phyloP scores from a whole-genome alignment of 2,888 invertebrate species.

The Caprella mutica region DNA sequence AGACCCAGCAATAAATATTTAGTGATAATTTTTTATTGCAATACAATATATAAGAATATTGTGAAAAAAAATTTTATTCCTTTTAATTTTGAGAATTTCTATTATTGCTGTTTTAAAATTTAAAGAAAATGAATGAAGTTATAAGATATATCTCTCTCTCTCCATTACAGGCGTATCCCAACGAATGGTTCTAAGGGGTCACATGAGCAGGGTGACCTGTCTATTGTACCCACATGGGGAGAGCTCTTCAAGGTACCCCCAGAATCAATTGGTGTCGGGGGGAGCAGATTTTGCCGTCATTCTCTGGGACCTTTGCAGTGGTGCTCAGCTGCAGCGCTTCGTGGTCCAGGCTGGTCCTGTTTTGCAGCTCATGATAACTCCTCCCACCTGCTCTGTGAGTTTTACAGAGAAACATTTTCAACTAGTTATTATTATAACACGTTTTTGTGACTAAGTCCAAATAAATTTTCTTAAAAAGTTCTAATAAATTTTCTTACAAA shows the following conservation, averaged over 20 bases:
- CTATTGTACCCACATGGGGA: conserved; percentile 88
- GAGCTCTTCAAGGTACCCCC: conserved; percentile 60
- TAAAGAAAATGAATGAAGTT: not conserved
- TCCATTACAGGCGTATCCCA: conserved; percentile 65
- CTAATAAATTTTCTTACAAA: too few species aligned
- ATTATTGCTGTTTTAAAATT: too few species aligned
- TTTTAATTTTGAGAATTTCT: too few species aligned
- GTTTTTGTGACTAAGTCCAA: too few species aligned
- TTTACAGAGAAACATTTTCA: too few species aligned
- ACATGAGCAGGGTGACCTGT: conserved; percentile 87
- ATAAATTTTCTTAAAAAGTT: too few species aligned
- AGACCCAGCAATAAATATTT: too few species aligned
- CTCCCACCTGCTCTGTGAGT: conserved; percentile 52
- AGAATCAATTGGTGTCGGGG: conserved; percentile 80
- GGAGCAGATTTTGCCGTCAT: conserved; percentile 96
- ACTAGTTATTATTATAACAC: too few species aligned
- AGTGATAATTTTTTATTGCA: too few species aligned
- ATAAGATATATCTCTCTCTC: not conserved
- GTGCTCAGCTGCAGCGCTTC: conserved; percentile 79
- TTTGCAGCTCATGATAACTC: conserved; percentile 84
- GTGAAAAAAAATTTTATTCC: too few species aligned
- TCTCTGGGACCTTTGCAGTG: conserved; percentile 87
- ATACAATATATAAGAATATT: too few species aligned
- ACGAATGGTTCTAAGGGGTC: conserved; percentile 75
- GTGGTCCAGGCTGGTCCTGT: conserved; percentile 98